Evolutionary conservation across 2,113 vertebrate genomes (phyloP), one percentile per base, ranked within the genome.

Genomic region (Pterophyllum scalare): DNA sequence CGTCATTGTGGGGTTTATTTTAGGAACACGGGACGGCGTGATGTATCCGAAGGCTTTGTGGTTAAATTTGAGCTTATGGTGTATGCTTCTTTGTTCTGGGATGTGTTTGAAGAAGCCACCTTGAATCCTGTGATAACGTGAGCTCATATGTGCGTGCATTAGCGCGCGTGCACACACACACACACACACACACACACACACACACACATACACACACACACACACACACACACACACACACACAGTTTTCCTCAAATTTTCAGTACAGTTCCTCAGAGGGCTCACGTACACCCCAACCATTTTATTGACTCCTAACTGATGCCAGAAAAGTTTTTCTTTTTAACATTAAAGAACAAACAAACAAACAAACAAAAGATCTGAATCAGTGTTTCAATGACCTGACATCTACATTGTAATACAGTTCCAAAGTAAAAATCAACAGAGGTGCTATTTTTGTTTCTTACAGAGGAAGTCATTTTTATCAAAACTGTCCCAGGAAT

Each of bases 41-140:
- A 70, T 38, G 35, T 26, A 59, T 49, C 49, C 31, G n/a, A 64
- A n/a, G 20, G 38, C 20, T 14, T 28, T 20, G 24, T 56, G 46
- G 43, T 64, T 75, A n/a, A 52, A 60, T 35, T 58, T 33, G 31
- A 56, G n/a, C 3, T 59, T n/a, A 15, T 70, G 24, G 59, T 72
- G 24, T 70, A 19, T 46, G 17, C 9, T 26, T 70, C 59, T 86
- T 70, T 78, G 75, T 80, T 58, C 7, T 35, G 14, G 13, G 28
- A 17, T 54, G 22, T 77, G 31, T 90, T 91, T 93, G 88, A 65
- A 83, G 17, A 87, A 77, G 56, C 59, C 65, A 77, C 3, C 80
- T 31, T 60, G 80, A 84, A 62, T n/a, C 54, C 59, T 80, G 52
- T 79, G 76, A 89, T 90, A 89, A 86, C 62, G 49, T 46, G 46